Evolutionary conservation across 2,888 invertebrate species (phyloP).

Genomic region (Agonopterix subpropinquella): DNA sequence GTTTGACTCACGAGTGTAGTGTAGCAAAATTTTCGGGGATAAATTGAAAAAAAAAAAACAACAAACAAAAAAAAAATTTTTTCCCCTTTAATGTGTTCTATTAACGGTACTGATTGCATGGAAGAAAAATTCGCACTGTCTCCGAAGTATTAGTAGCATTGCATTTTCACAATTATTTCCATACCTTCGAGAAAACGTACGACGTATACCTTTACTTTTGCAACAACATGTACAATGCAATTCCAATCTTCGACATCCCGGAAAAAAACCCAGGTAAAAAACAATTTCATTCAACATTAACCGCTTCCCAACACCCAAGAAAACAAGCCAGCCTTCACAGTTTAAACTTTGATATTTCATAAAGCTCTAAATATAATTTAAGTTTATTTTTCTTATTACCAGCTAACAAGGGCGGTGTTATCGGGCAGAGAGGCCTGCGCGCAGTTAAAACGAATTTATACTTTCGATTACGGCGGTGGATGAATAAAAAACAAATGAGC

Average conservation of each 20-base stretch:
- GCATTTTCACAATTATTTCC: too few relatives aligned
- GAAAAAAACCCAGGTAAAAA: background rate
- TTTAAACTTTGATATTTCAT: slow-evolving; percentile 61
- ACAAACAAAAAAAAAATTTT: too few relatives aligned
- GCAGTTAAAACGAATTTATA: slow-evolving; percentile 70
- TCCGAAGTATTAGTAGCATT: too few relatives aligned
- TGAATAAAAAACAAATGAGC: slow-evolving; percentile 75
- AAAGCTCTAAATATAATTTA: slow-evolving; percentile 53
- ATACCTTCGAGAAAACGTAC: too few relatives aligned
- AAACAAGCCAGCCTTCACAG: slow-evolving; percentile 11
- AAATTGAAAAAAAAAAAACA: too few relatives aligned
- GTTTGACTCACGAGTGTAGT: too few relatives aligned
- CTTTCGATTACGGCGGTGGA: slow-evolving; percentile 69
- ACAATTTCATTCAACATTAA: background rate
- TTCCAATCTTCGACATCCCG: background rate
- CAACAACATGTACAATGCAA: background rate
- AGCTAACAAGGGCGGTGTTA: slow-evolving; percentile 61
- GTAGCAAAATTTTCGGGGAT: too few relatives aligned
- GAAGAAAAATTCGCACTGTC: too few relatives aligned
- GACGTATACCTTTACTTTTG: too few relatives aligned
- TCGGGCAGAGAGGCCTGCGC: slow-evolving; percentile 47
- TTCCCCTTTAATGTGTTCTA: too few relatives aligned
- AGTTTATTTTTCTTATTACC: slow-evolving; percentile 71
- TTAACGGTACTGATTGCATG: too few relatives aligned
- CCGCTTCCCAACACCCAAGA: background rate